Base-by-base conservation (phyloP, 2,113 vertebrate species). In the Hoplias malabaricus region DNA sequence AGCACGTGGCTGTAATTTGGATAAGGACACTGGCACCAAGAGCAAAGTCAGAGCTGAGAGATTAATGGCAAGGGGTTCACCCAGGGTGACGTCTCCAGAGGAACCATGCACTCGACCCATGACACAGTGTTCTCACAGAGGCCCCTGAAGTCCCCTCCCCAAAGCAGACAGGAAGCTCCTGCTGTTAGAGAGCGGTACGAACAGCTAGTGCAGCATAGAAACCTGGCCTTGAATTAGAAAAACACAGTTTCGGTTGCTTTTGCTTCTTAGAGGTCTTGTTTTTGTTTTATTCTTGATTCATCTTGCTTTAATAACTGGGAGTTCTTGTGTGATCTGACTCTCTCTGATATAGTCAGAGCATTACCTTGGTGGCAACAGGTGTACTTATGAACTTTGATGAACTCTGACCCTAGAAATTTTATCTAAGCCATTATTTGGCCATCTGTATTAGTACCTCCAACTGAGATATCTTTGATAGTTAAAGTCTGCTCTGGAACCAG, bases 71-170 rank as follows among this genome's bases (percentile, higher is more conserved):
- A 25, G 38, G 12, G 25, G 36, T 21, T 2, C 34, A n/a, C 10
- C 10, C 66, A 11, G 65, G 62, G 67, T 71, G 11, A 61, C 40
- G 75, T 69, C 73, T 65, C 79, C 43, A 14, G 66, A 68, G 84
- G 71, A 70, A 80, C 11, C 50, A 12, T 43, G 68, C 72, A 78
- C 48, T 74, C 72, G 72, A 83, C 81, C 81, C 81, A 43, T 81
- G 68, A 70, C 80, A 73, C 61, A 16, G 19, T 4, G 21, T 62
- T 82, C 57, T 67, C 40, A 43, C n/a, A 16, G 8, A 40, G 23
- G 21, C 36, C 36, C 21, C 5, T 38, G 23, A 43, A 13, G 16
- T 65, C 38, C 0, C 62, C 8, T 78, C 19, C 50, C 34, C 10
- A 53, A 53, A 21, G 48, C 48, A 53, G 4, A 53, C 48, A 48